Conservation (phyloP, 2,888 invertebrate species). For the Timema cristinae region DNA sequence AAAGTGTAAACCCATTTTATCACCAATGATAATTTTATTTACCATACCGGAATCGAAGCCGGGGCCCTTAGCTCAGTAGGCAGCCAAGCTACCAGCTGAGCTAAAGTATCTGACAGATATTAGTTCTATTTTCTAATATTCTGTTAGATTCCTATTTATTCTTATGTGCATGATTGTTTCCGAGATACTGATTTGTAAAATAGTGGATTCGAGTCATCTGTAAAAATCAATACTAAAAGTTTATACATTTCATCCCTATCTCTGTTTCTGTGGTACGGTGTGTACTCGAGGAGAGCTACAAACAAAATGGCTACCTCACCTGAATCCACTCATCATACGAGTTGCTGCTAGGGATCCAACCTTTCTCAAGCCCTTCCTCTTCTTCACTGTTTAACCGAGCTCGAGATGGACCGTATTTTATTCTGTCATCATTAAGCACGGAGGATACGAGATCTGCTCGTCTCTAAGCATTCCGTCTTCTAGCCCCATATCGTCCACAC, state of each 20-base stretch:
- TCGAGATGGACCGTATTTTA: slow-evolving; percentile 37
- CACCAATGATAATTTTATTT: too few species aligned
- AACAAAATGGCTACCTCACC: slow-evolving; percentile 45
- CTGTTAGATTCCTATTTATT: too few species aligned
- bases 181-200: too few species aligned
- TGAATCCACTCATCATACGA: slow-evolving; percentile 66
- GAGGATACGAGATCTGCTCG: slow-evolving; percentile 66
- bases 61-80: too few species aligned
- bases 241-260: background rate
- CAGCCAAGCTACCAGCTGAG: too few species aligned
- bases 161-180: too few species aligned
- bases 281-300: background rate
- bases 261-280: background rate
- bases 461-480: slow-evolving; percentile 57
- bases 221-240: slow-evolving; percentile 23
- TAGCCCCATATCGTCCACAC: slow-evolving; percentile 71
- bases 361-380: slow-evolving; percentile 39
- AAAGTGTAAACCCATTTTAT: too few species aligned
- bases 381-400: slow-evolving; percentile 47
- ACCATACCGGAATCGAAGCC: too few species aligned
- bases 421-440: slow-evolving; percentile 37
- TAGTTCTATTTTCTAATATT: too few species aligned
- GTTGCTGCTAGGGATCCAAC: slow-evolving; percentile 65
- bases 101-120: too few species aligned
- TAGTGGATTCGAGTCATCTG: slow-evolving; percentile 17